A percentile compares a stretch with the other conserved stretches of the same genome.
phyloP scores from a whole-genome alignment of 1,140 invertebrate species.

The Bombyx mandarina region DNA sequence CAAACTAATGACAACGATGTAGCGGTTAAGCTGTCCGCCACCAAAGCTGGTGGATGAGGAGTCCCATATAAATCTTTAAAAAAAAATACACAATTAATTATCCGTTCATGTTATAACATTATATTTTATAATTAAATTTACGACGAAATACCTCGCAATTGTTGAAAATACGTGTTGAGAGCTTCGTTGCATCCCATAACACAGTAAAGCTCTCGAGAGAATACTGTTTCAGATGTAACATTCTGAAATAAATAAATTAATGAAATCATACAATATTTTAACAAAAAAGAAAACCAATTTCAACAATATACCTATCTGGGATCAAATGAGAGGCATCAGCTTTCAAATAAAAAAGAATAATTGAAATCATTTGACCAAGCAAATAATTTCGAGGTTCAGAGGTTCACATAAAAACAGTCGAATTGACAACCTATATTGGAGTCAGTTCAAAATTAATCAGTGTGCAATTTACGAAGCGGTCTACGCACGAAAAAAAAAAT shows the following conservation, averaged over 20 bases:
- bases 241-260: constrained; percentile 70
- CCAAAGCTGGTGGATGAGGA: constrained; percentile 80
- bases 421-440: no score
- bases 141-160: constrained; percentile 75
- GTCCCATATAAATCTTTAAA: constrained; percentile 76
- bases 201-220: constrained; percentile 81
- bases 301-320: not conserved
- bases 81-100: not conserved
- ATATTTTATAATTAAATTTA: constrained; percentile 1
- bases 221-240: constrained; percentile 76
- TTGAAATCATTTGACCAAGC: not conserved
- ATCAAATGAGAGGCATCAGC: not conserved
- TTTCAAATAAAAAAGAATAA: not conserved
- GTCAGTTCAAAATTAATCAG: no score
- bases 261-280: constrained; percentile 1
- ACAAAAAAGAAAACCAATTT: not conserved
- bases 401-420: no score
- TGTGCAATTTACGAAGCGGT: no score
- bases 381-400: no score
- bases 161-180: constrained; percentile 80
- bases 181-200: constrained; percentile 86
- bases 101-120: not conserved
- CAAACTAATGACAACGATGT: constrained; percentile 86
- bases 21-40: constrained; percentile 80
- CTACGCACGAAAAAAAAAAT: not conserved